Evolutionary conservation across 2,888 invertebrate species (phyloP), one percentile per base, ranked within the genome.

Genomic region (Leptothorax acervorum): DNA sequence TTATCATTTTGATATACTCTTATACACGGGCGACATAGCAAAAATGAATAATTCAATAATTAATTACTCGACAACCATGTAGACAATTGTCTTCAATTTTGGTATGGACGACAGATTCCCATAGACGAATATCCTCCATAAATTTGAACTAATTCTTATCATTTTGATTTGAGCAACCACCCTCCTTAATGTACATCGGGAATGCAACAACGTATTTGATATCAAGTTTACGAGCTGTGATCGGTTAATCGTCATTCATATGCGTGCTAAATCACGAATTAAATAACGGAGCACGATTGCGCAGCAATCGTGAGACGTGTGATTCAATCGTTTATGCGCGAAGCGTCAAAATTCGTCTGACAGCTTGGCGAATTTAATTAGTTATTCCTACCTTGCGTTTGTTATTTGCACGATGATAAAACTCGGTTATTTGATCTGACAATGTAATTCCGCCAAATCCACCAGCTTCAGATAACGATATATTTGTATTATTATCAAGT

Each of bases 341-440:
- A 12, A 23, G 18, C 28, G 9, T 83, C 18, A 18, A 68, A 78
- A n/a, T 55, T 51, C 12, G 39, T 1, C 53, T 35, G 65, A 66
- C 55, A 75, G 51, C n/a, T 66, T 55, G 39, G n/a, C n/a, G 39
- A 78, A 62, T 51, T 83, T 60, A 82, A 82, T 71, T 79, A 68
- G 35, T n/a, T 45, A 42, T 62, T 78, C 28, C 23, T 28, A 28
- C 12, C 31, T 70, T 68, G 11, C 55, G 51, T 45, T 60, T 48
- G n/a, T 51, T 79, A 79, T 79, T 73, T 62, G 51, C 39, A 73
- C 39, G 11, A 39, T 35, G 48, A 73, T 62, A 51, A 11, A 62
- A n/a, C 15, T 42, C 18, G 18, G 39, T 39, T 57, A 15, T 51
- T 71, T 39, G n/a, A 51, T n/a, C 6, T 73, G 39, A 71, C 12